These are phyloP conservation scores for Neoitamus cyanurus DNA, from an alignment of 2,888 invertebrate species.

Conservation along the genomic window DNA sequence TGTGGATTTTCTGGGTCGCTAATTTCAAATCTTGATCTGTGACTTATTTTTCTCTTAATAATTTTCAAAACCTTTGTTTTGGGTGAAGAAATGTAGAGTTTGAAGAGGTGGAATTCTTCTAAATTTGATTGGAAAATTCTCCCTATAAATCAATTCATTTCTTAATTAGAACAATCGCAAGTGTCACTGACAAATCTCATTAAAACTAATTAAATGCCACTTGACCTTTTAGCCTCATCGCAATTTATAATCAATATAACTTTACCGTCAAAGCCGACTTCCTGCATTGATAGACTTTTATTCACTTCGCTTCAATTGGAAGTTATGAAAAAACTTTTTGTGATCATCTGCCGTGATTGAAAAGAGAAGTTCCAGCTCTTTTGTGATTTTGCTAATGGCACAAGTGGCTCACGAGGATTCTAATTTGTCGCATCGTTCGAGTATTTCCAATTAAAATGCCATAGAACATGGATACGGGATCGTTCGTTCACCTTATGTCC, in stretches of 20 bases:
- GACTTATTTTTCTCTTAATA: too few relatives aligned
- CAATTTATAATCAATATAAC: not conserved
- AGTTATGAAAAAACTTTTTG: not conserved
- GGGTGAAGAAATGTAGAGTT: too few relatives aligned
- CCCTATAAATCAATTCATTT: not conserved
- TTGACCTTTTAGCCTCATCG: not conserved
- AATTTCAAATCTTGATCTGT: too few relatives aligned
- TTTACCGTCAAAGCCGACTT: not conserved
- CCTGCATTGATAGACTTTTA: not conserved
- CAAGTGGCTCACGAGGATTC: not conserved
- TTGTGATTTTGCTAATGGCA: not conserved
- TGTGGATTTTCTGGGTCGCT: too few relatives aligned
- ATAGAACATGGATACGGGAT: not conserved
- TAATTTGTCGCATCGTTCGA: not conserved
- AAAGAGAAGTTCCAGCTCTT: not conserved
- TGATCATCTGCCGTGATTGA: not conserved
- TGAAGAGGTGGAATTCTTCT: not conserved
- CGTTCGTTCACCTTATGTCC: too few relatives aligned
- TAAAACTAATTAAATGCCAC: not conserved
- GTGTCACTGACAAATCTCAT: not conserved
- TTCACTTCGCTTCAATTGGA: not conserved
- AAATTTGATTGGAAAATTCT: not conserved
- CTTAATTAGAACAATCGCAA: not conserved
- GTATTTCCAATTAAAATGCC: not conserved
- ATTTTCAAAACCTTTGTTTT: too few relatives aligned